phyloP scores from a whole-genome alignment of 2,797 vertebrate species.

The Brachyalestes nurse region DNA sequence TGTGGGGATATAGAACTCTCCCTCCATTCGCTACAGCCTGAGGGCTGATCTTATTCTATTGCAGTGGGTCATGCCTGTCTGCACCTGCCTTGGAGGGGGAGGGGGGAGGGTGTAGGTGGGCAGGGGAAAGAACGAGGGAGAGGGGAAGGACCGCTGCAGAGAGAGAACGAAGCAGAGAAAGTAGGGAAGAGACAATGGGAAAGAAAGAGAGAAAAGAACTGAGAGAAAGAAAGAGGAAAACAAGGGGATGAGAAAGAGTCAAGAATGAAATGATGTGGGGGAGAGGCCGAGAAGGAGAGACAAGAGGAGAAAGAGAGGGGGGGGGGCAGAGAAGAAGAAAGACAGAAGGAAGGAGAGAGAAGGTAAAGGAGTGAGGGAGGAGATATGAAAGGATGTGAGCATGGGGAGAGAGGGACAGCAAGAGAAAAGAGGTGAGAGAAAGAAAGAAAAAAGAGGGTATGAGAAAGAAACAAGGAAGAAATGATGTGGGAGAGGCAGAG shows the following conservation, averaged over 20 bases:
- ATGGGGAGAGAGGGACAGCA: too few relatives aligned
- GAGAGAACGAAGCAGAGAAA: background rate
- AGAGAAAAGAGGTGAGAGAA: too few relatives aligned
- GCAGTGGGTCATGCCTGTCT: slow-evolving; percentile 35
- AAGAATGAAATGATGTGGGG: background rate
- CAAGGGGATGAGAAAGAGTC: background rate
- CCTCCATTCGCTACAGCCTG: slow-evolving; percentile 42
- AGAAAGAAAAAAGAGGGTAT: too few relatives aligned
- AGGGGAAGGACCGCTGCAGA: background rate
- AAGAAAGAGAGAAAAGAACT: background rate
- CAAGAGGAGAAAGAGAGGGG: too few relatives aligned
- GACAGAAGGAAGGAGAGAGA: background rate
- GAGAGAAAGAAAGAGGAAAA: background rate
- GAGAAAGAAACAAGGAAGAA: too few relatives aligned
- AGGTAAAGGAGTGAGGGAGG: too few relatives aligned
- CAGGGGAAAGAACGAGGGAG: background rate
- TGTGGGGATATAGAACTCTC: slow-evolving; percentile 38
- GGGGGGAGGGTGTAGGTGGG: background rate
- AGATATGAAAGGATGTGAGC: too few relatives aligned
- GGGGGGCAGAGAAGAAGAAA: background rate
- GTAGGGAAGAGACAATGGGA: background rate
- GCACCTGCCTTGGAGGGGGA: slow-evolving; percentile 6
- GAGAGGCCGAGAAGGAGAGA: background rate
- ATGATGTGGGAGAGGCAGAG: too few relatives aligned
- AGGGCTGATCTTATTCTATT: slow-evolving; percentile 42